Percentiles rank a stretch among this genome's conserved stretches.
Conservation (phyloP, 2,113 vertebrate genomes). For the Synodontis membranacea region DNA sequence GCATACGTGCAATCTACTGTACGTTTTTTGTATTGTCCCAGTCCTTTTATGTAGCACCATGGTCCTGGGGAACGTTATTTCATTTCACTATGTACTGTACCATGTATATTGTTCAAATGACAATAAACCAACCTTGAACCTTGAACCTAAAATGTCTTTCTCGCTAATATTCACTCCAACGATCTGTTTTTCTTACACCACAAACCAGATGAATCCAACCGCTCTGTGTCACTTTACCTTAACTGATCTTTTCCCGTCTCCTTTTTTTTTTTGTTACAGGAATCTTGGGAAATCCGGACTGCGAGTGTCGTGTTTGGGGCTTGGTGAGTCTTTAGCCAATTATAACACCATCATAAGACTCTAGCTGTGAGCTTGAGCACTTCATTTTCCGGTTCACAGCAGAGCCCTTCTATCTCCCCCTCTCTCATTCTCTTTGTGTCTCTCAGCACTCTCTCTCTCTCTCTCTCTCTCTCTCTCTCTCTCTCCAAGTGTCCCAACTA, state of each 20-base stretch:
- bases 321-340: slow-evolving; percentile 82
- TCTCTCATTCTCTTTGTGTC: neutral
- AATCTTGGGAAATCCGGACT: slow-evolving; percentile 97
- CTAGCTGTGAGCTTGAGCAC: slow-evolving; percentile 16
- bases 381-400: slow-evolving; percentile 22
- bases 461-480: neutral
- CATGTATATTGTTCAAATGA: too few relatives aligned
- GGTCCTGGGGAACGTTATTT: too few relatives aligned
- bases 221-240: neutral
- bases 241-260: neutral
- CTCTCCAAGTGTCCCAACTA: slow-evolving; percentile 7
- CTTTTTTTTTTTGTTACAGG: slow-evolving; percentile 76
- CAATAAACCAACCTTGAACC: too few relatives aligned
- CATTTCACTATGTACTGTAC: too few relatives aligned
- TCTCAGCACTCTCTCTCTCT: slow-evolving; percentile 22
- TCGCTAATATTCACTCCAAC: neutral
- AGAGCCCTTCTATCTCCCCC: neutral
- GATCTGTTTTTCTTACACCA: neutral
- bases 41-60: too few relatives aligned
- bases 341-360: slow-evolving; percentile 14
- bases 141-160: too few relatives aligned
- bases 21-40: too few relatives aligned
- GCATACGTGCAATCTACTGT: too few relatives aligned
- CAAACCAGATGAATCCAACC: neutral
- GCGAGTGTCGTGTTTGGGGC: slow-evolving; percentile 90